phyloP scores from a whole-genome alignment of 2,888 invertebrate species.

The Torymus aiolomorphi region DNA sequence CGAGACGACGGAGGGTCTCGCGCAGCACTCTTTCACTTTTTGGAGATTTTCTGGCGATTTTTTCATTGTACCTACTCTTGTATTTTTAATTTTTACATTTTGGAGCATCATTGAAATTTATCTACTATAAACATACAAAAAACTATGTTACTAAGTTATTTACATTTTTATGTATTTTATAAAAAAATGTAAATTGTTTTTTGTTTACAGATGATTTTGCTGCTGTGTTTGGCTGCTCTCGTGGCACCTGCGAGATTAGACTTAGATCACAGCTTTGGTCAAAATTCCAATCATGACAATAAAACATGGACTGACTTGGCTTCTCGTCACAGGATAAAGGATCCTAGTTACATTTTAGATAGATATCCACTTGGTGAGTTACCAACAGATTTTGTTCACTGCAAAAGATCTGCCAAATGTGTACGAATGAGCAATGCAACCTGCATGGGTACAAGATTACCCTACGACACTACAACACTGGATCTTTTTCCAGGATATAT shows the following conservation, averaged over 20 bases:
- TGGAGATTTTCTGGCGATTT: no score
- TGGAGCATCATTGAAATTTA: no score
- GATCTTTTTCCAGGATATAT: constrained; percentile 84
- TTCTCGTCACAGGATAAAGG: constrained; percentile 65
- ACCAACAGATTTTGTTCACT: constrained; percentile 75
- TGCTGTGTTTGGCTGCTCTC: constrained; percentile 59
- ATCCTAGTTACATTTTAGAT: constrained; percentile 67
- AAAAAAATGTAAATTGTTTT: not conserved
- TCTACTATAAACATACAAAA: no score
- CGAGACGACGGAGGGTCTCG: no score
- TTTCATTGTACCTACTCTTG: no score
- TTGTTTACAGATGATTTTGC: constrained; percentile 63
- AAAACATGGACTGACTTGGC: constrained; percentile 66
- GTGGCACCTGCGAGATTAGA: constrained; percentile 60
- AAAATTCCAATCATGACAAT: constrained; percentile 63
- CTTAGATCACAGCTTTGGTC: constrained; percentile 63
- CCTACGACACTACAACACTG: constrained; percentile 86
- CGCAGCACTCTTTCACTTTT: no score
- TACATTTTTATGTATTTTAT: not conserved
- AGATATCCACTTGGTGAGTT: constrained; percentile 68
- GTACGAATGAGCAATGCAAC: constrained; percentile 79
- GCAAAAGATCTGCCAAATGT: constrained; percentile 85
- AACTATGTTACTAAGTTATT: not conserved
- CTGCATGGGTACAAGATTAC: constrained; percentile 88
- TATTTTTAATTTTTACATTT: no score